A percentile compares a stretch with the other conserved stretches of the same genome.
Conservation (phyloP, 2,888 invertebrate species). For the Pammene fasciana region DNA sequence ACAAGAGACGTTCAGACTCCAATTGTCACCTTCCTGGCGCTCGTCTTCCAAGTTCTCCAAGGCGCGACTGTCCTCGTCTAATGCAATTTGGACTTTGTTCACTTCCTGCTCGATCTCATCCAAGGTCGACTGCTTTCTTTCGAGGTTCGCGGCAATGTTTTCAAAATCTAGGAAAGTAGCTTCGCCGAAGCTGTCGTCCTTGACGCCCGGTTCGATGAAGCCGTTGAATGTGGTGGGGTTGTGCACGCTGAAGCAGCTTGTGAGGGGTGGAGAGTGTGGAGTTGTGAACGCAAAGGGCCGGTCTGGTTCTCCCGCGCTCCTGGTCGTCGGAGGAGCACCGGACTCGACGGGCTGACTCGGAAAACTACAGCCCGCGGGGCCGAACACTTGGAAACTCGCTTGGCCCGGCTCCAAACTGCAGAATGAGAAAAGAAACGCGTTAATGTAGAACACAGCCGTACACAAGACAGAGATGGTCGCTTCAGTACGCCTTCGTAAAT, state of each 20-base stretch:
- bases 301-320: slow-evolving; percentile 65
- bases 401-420: slow-evolving; percentile 84
- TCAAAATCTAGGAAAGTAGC: slow-evolving; percentile 77
- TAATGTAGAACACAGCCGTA: slow-evolving; percentile 73
- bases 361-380: slow-evolving; percentile 80
- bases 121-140: slow-evolving; percentile 71
- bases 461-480: slow-evolving; percentile 77
- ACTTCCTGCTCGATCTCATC: slow-evolving; percentile 80
- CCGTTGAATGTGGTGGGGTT: slow-evolving; percentile 59
- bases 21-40: slow-evolving; percentile 75
- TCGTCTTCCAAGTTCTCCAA: slow-evolving; percentile 70
- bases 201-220: slow-evolving; percentile 59
- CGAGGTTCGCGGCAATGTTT: slow-evolving; percentile 63
- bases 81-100: slow-evolving; percentile 76
- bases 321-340: slow-evolving; percentile 70
- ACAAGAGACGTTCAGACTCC: slow-evolving; percentile 82
- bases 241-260: slow-evolving; percentile 59
- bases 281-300: slow-evolving; percentile 64
- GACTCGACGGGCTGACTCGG: slow-evolving; percentile 77
- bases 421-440: slow-evolving; percentile 82
- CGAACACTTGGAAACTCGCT: slow-evolving; percentile 81
- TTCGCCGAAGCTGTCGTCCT: slow-evolving; percentile 76
- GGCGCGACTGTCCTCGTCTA: slow-evolving; percentile 79
- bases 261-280: slow-evolving; percentile 65
- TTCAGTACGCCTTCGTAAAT: slow-evolving; percentile 73